A percentile compares a stretch with the other conserved stretches of the same genome.
Evolutionary conservation across 37 sponge, comb jelly and placozoan species (phyloP).

Genomic region (Diacarnus erythraeanus): DNA sequence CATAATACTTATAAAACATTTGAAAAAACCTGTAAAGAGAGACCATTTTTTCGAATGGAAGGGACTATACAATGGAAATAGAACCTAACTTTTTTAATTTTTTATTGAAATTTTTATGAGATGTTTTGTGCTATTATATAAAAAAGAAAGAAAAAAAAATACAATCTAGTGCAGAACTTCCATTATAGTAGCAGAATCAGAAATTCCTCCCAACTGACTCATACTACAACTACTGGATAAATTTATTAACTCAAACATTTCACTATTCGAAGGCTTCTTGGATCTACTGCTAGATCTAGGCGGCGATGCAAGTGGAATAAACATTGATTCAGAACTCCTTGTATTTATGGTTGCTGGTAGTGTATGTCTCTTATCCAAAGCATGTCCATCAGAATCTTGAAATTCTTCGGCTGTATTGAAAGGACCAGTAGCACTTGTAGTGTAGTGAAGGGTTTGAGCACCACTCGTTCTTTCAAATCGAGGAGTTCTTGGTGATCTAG

Average conservation of each 20-base stretch:
- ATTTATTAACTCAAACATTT: neutral
- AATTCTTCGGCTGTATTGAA: neutral
- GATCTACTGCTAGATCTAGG: neutral
- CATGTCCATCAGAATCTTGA: neutral
- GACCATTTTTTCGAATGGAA: conserved; percentile 17
- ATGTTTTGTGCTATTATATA: no score
- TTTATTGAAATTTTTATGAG: no score
- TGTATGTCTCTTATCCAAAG: neutral
- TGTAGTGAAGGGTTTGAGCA: neutral
- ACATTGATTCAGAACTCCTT: neutral
- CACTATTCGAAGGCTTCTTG: neutral
- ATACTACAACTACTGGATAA: no score
- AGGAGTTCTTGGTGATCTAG: no score
- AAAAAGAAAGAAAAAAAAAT: no score
- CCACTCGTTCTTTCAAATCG: neutral
- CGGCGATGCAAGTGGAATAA: conserved; percentile 15
- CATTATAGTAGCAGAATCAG: no score
- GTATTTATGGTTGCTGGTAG: neutral
- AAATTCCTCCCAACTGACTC: no score
- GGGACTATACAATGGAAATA: conserved; percentile 20
- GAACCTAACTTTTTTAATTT: no score
- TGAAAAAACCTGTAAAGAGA: neutral
- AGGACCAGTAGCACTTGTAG: neutral
- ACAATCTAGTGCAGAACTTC: no score
- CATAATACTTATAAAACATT: neutral